Evolutionary conservation across 2,113 vertebrate genomes (phyloP).

Genomic region (Andinoacara biseriatus): DNA sequence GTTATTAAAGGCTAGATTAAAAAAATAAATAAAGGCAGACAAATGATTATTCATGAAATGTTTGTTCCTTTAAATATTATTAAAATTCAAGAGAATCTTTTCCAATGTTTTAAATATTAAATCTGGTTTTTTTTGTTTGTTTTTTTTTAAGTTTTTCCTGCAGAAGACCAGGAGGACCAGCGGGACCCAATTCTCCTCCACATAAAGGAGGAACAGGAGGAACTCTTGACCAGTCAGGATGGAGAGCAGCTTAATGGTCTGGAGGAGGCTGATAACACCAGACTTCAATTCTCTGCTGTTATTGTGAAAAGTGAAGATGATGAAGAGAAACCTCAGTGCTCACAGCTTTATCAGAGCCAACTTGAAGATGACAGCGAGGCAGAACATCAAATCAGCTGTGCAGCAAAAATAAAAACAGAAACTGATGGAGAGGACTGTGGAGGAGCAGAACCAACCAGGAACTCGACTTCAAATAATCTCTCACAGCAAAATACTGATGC

Average conservation of each 20-base stretch:
- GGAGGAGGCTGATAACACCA: neutral
- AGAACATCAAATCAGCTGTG: neutral
- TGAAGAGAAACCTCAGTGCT: neutral
- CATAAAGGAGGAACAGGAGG: constrained; percentile 11
- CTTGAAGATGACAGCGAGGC: neutral
- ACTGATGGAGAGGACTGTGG: neutral
- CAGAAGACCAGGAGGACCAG: neutral
- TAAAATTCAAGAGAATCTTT: neutral
- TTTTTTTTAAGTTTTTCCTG: neutral
- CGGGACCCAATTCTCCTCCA: neutral
- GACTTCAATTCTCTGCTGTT: neutral
- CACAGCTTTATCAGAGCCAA: neutral
- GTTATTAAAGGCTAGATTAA: neutral
- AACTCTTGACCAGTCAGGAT: neutral
- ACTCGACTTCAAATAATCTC: neutral
- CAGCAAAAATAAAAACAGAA: neutral
- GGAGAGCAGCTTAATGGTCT: neutral
- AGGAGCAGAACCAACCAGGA: neutral
- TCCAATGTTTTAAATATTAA: neutral
- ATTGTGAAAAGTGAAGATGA: constrained; percentile 1
- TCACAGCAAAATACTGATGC: neutral
- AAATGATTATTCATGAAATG: neutral
- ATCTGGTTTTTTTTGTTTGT: neutral
- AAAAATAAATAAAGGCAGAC: neutral
- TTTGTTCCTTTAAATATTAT: neutral